Conservation (phyloP, 2,797 vertebrate genomes). For the Lagodon rhomboides region DNA sequence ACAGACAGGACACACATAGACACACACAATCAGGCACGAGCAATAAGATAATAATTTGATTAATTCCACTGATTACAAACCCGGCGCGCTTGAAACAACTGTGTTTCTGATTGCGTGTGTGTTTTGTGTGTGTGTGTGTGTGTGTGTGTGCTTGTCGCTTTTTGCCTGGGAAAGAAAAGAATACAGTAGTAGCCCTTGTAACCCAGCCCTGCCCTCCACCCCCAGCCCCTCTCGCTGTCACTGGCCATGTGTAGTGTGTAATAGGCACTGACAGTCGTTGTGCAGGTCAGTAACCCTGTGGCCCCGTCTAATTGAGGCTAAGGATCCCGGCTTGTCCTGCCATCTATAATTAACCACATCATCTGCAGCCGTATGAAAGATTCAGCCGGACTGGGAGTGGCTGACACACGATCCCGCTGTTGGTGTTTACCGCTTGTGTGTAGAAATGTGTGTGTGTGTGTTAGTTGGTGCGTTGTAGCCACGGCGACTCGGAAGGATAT, state of each 20-base stretch:
- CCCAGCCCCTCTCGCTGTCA: constrained; percentile 76
- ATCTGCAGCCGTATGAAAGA: constrained; percentile 88
- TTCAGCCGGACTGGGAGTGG: constrained; percentile 86
- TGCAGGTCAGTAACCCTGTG: constrained; percentile 83
- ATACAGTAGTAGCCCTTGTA: constrained; percentile 72
- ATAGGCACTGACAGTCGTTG: constrained; percentile 82
- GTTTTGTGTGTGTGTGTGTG: not conserved
- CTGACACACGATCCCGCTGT: constrained; percentile 76
- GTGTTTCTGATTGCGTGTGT: constrained; percentile 40
- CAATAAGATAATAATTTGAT: constrained; percentile 68
- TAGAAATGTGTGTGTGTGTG: constrained; percentile 63
- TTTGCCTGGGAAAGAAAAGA: constrained; percentile 55
- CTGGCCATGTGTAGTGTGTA: constrained; percentile 83
- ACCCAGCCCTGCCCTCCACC: constrained; percentile 77
- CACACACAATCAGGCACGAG: constrained; percentile 39
- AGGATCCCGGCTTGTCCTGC: constrained; percentile 84
- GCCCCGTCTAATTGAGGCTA: constrained; percentile 85
- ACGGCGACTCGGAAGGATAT: constrained; percentile 22
- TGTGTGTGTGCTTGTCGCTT: not conserved
- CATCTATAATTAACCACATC: constrained; percentile 85
- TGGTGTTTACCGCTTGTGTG: constrained; percentile 64
- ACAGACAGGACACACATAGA: constrained; percentile 10
- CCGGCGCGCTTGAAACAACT: constrained; percentile 46
- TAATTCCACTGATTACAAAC: constrained; percentile 76
- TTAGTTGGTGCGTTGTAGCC: constrained; percentile 16